Conservation (phyloP, 2,113 vertebrate genomes). For the Brachypteracias leptosomus region DNA sequence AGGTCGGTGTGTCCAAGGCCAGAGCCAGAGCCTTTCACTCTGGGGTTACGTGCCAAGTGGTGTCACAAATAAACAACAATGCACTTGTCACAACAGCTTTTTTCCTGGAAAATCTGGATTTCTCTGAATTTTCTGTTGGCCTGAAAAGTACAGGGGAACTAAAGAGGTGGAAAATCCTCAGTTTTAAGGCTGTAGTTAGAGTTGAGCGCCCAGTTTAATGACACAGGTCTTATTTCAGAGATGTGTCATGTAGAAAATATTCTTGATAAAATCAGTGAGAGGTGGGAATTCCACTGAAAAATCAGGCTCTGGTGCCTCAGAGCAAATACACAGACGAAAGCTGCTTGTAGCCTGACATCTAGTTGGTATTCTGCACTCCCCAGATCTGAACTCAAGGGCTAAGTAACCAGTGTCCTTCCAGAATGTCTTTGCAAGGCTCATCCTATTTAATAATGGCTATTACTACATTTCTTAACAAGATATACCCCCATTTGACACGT, state of each 20-base stretch:
- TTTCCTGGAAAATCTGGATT: neutral
- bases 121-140: neutral
- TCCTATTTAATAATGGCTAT: neutral
- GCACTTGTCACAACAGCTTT: neutral
- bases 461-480: neutral
- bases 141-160: neutral
- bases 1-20: neutral
- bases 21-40: neutral
- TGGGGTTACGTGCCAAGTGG: rapidly evolving
- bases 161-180: neutral
- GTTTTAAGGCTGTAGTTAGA: neutral
- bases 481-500: neutral
- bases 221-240: neutral
- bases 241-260: rapidly evolving
- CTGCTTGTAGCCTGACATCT: neutral
- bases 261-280: neutral
- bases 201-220: neutral
- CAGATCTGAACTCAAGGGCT: neutral
- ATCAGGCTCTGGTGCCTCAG: neutral
- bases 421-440: neutral
- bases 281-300: neutral
- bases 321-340: neutral
- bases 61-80: neutral
- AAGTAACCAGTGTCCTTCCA: neutral
- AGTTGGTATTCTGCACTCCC: neutral